Evolutionary conservation across 2,797 vertebrate species (phyloP), one percentile per base, ranked within the genome.

Genomic region (Hyperoplus lanceolatus): DNA sequence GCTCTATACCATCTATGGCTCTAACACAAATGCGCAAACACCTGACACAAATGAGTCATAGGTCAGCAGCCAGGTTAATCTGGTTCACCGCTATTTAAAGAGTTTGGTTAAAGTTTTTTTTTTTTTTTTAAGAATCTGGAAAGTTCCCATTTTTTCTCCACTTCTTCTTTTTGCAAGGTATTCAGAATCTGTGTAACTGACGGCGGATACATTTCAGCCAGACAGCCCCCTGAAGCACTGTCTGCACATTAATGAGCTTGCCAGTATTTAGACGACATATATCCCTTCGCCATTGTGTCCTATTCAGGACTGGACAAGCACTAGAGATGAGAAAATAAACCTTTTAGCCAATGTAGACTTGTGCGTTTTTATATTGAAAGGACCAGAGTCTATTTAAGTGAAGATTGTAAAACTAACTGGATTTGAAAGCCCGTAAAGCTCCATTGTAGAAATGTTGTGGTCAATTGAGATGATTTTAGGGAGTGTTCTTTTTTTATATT

Each of bases 231-330:
- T 5, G 61, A 50, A 85, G 86, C 77, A 38, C 75, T 73, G 79
- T 84, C 68, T 88, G 55, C 51, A 77, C 81, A 86, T 82, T 87
- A 79, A 82, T 80, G 74, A 77, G 69, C 75, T 59, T 58, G 55
- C 48, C 51, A 48, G 55, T 69, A 73, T 86, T 88, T 64, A 74
- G 72, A 83, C 75, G 81, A 29, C 2, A 29, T 29, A 79, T 63
- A 84, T 92, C 79, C 68, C 80, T 60, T 84, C 81, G 60, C 81
- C 54, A 51, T 68, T 75, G 67, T 63, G 72, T 69, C 48, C 62
- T 64, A 39, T 75, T 87, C 63, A 79, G 71, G 58, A 70, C 36
- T 36, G 75, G 80, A 77, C 72, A 81, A 56, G 53, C 53, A 51
- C 65, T 49, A 7, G 62, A 77, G 62, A 78, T 50, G 61, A 53